Conservation (phyloP, 92 coral and sea anemone species). For the Siderastrea radians region DNA sequence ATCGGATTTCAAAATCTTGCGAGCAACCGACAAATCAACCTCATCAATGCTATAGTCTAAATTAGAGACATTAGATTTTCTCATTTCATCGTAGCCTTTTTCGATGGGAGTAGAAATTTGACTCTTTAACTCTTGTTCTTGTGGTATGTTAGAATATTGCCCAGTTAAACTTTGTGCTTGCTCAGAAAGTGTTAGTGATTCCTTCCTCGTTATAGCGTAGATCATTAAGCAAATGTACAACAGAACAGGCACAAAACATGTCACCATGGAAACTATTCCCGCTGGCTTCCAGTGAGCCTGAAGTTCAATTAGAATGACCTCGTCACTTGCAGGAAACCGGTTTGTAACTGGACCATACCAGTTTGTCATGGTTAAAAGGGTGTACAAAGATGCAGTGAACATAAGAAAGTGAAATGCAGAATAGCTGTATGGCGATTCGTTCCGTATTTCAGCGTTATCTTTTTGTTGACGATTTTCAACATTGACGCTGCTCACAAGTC, state of each 20-base stretch:
- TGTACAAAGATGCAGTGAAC: conserved; percentile 52
- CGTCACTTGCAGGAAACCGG: background rate
- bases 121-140: background rate
- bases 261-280: conserved; percentile 26
- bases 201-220: conserved; percentile 27
- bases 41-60: background rate
- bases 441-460: background rate
- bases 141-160: background rate
- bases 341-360: conserved; percentile 59
- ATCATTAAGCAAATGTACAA: conserved; percentile 55
- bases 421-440: conserved; percentile 19
- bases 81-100: background rate
- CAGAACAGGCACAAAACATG: conserved; percentile 44
- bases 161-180: background rate
- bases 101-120: background rate
- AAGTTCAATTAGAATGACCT: conserved; percentile 16
- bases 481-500: conserved; percentile 8
- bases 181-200: background rate
- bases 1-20: conserved; percentile 3
- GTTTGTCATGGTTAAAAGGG: conserved; percentile 55
- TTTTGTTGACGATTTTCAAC: background rate
- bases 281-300: conserved; percentile 62
- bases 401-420: conserved; percentile 51
- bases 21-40: background rate
- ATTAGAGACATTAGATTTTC: background rate